A percentile compares a stretch with the other conserved stretches of the same genome.
These are phyloP conservation scores for Chelonoidis abingdonii DNA, from an alignment of 2,113 vertebrate genomes.

Conservation along the genomic window DNA sequence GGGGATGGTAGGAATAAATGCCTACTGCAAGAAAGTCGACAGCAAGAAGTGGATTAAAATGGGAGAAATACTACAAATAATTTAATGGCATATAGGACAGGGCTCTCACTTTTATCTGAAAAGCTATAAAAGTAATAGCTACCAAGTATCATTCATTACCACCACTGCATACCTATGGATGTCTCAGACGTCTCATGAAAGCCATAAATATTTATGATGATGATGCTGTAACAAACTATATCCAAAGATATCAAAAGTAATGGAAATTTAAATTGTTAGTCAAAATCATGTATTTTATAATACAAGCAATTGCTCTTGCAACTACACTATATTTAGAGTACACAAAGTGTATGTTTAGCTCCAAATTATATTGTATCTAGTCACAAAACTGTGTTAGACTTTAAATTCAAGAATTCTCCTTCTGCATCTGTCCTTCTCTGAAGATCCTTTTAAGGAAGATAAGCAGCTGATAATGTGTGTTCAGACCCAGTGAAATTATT, in stretches of 20 bases:
- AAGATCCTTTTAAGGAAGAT: not conserved
- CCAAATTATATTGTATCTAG: not conserved
- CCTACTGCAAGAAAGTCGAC: not conserved
- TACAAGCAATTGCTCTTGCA: constrained; percentile 15
- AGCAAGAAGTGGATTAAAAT: not conserved
- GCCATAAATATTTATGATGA: not conserved
- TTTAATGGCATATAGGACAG: not conserved
- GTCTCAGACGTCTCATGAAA: not conserved
- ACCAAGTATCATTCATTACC: not conserved
- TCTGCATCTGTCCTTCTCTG: not conserved
- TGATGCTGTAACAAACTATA: not conserved
- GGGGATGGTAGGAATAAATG: not conserved
- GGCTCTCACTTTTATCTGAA: not conserved
- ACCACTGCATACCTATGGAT: not conserved
- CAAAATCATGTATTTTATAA: constrained; percentile 18
- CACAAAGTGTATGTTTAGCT: not conserved
- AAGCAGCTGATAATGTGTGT: not conserved
- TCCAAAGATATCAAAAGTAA: constrained; percentile 1
- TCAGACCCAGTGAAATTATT: not conserved
- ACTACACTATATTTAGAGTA: not conserved
- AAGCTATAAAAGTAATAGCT: not conserved
- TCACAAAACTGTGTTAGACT: not conserved
- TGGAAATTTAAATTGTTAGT: constrained; percentile 11
- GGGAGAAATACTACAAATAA: not conserved
- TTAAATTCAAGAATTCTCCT: not conserved